A percentile compares a stretch with the other conserved stretches of the same genome.
Conservation (phyloP, 2,888 invertebrate genomes). For the Bombylius discolor region DNA sequence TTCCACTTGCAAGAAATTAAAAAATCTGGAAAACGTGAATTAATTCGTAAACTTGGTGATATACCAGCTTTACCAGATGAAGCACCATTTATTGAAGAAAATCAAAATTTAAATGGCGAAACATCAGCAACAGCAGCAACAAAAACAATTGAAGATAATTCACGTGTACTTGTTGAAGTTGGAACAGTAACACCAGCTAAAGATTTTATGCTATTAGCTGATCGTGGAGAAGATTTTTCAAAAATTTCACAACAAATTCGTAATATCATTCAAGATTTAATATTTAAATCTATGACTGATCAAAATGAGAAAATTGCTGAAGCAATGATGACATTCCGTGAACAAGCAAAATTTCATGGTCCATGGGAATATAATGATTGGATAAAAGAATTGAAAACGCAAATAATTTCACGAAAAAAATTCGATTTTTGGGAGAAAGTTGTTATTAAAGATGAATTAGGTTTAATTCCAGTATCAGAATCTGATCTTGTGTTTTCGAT, state of each 20-base stretch:
- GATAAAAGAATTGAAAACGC: slow-evolving; percentile 27
- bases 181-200: slow-evolving; percentile 47
- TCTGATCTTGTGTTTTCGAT: slow-evolving; percentile 8
- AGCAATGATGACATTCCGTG: slow-evolving; percentile 26
- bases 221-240: slow-evolving; percentile 29
- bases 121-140: slow-evolving; percentile 1
- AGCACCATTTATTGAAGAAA: background rate
- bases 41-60: slow-evolving; percentile 16
- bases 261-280: slow-evolving; percentile 23
- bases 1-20: slow-evolving; percentile 40
- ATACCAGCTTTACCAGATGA: slow-evolving; percentile 19
- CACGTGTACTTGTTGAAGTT: slow-evolving; percentile 29
- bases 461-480: slow-evolving; percentile 17
- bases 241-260: slow-evolving; percentile 25
- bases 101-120: background rate
- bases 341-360: slow-evolving; percentile 30
- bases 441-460: slow-evolving; percentile 24
- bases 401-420: slow-evolving; percentile 22
- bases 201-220: slow-evolving; percentile 43
- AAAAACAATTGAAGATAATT: slow-evolving; percentile 1
- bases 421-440: slow-evolving; percentile 28
- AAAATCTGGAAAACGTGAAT: slow-evolving; percentile 26
- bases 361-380: slow-evolving; percentile 30
- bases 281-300: slow-evolving; percentile 22
- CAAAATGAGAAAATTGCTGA: slow-evolving; percentile 23